A percentile compares a stretch with the other conserved stretches of the same genome.
Evolutionary conservation across 1,140 invertebrate species (phyloP).

Genomic region (Drosophila ercepeae): DNA sequence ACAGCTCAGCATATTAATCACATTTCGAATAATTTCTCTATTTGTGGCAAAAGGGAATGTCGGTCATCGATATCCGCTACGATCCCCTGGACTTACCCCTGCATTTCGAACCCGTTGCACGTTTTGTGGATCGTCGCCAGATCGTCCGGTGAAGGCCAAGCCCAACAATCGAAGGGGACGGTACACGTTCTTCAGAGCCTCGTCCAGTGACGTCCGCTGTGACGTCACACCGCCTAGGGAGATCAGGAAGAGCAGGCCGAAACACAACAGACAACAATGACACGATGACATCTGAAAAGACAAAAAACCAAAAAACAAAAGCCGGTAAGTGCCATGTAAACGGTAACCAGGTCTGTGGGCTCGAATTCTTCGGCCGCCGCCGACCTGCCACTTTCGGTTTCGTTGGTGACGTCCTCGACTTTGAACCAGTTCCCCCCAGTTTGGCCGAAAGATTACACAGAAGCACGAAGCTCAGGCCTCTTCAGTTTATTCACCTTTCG

Average conservation of each 20-base stretch:
- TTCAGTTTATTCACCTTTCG: conserved; percentile 72
- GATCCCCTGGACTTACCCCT: conserved; percentile 59
- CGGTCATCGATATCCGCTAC: conserved; percentile 15
- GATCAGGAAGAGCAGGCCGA: conserved; percentile 40
- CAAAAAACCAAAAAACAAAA: conserved; percentile 11
- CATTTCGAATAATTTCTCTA: background rate
- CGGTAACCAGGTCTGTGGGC: conserved; percentile 7
- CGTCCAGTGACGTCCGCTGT: conserved; percentile 73
- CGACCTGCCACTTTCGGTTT: conserved; percentile 59
- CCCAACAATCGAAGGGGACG: conserved; percentile 64
- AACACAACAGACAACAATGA: conserved; percentile 4
- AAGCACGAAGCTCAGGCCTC: conserved; percentile 23
- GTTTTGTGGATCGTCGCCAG: conserved; percentile 65
- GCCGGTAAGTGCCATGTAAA: conserved; percentile 23
- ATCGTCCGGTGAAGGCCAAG: conserved; percentile 63
- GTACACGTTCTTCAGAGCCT: conserved; percentile 53
- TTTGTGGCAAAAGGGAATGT: background rate
- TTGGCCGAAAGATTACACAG: conserved; percentile 48
- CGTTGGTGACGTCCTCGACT: conserved; percentile 66
- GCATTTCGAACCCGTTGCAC: conserved; percentile 60
- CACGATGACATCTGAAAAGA: conserved; percentile 30
- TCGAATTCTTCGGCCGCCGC: background rate
- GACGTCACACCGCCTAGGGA: conserved; percentile 49
- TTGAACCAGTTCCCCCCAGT: conserved; percentile 66
- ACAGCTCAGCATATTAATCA: conserved; percentile 20